Percentiles rank a stretch among this genome's conserved stretches.
These are phyloP conservation scores for Leptopilina myrica DNA, from an alignment of 2,888 invertebrate genomes.

Conservation along the genomic window DNA sequence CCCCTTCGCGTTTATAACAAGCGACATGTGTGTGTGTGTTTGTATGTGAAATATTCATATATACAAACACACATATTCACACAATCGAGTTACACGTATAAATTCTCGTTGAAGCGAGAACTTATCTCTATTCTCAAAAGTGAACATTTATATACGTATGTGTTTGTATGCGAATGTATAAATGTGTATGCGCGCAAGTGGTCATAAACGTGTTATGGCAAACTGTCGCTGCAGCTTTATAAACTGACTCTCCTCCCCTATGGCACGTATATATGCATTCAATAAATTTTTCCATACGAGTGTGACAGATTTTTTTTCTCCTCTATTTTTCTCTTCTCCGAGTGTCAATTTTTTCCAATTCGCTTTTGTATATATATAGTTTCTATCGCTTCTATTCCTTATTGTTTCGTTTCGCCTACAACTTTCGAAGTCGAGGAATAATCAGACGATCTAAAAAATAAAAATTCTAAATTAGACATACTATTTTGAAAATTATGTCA, in stretches of 20 bases:
- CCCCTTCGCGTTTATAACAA: constrained; percentile 58
- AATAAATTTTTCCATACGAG: background rate
- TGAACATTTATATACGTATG: background rate
- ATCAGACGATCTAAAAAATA: too few species aligned
- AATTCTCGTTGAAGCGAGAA: constrained; percentile 36
- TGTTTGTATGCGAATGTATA: background rate
- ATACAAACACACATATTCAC: constrained; percentile 41
- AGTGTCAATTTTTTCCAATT: too few species aligned
- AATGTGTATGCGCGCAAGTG: background rate
- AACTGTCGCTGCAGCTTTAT: constrained; percentile 15
- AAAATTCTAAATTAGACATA: too few species aligned
- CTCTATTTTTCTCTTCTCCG: too few species aligned
- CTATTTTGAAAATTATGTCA: too few species aligned
- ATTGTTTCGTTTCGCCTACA: too few species aligned
- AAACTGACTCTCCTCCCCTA: background rate
- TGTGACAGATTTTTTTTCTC: background rate
- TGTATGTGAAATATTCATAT: constrained; percentile 36
- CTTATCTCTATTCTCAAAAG: constrained; percentile 24
- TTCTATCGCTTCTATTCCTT: too few species aligned
- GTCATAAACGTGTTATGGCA: constrained; percentile 26
- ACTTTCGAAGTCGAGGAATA: too few species aligned
- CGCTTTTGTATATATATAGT: too few species aligned
- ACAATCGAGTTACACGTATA: constrained; percentile 50
- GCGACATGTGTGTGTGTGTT: constrained; percentile 45
- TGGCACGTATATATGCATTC: background rate